Base-by-base conservation (phyloP, 2,797 vertebrate genomes). In the Pseudochaenichthys georgianus region DNA sequence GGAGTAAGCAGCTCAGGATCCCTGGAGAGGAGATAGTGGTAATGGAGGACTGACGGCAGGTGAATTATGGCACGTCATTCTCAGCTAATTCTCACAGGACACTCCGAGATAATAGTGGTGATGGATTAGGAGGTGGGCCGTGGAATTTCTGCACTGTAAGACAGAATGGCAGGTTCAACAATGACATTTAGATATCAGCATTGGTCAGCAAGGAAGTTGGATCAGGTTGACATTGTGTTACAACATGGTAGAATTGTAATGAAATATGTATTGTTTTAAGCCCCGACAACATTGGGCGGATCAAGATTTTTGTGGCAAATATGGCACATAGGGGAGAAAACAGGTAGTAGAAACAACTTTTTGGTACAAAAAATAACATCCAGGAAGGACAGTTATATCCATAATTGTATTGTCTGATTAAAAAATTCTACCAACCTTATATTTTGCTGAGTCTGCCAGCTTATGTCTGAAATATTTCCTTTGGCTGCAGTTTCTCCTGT, bases 111-210 rank as follows among this genome's bases (percentile, higher is more conserved):
- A 78, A 87, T 68, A 61, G 51, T 21, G 21, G 13, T 77, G 68
- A 84, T 75, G 59, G 69, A 86, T 87, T 70, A 74, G 74, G 50
- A 79, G n/a, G 77, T 11, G 61, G 47, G 68, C 48, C 9, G n/a
- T 59, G 77, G 76, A 43, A 61, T 77, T 10, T 60, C 43, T 21
- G 47, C 55, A 73, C 31, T 63, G 50, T 65, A 45, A 64, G 58
- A 69, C 55, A 62, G 61, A 65, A 60, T 65, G 74, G 69, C 58
- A 78, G 59, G 55, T 63, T 76, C 68, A 68, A 48, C 50, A 57
- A 55, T 64, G 62, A 55, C 70, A 66, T 83, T 77, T 58, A 71
- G 82, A 83, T 80, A 57, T 64, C 51, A 68, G 58, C 53, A 53
- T 73, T 43, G 59, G 43, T 45, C 67, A 61, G 58, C 13, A 34